Conservation (phyloP, 2,888 invertebrate species). For the Megaustenia siamemsis region DNA sequence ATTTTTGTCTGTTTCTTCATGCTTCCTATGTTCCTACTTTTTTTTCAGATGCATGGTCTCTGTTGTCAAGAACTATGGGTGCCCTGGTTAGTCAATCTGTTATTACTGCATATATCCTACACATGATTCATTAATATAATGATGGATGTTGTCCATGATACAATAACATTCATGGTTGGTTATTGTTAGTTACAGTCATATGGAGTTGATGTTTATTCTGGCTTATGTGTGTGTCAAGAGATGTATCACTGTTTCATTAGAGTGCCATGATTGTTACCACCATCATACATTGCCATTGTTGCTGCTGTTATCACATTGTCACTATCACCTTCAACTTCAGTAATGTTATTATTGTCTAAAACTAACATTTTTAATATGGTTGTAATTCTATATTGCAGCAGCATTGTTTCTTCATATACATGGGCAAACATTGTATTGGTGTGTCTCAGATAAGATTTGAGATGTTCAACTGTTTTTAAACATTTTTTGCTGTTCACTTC, state of each 20-base stretch:
- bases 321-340: too few relatives aligned
- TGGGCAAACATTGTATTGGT: too few relatives aligned
- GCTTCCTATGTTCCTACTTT: background rate
- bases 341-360: too few relatives aligned
- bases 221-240: background rate
- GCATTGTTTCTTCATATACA: too few relatives aligned
- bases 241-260: background rate
- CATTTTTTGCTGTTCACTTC: too few relatives aligned
- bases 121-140: background rate
- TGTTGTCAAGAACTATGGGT: background rate
- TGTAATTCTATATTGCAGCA: too few relatives aligned
- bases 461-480: too few relatives aligned
- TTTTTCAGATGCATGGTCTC: background rate
- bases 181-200: background rate
- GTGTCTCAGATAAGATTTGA: too few relatives aligned
- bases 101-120: too few relatives aligned
- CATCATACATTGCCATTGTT: background rate
- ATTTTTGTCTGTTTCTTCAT: too few relatives aligned
- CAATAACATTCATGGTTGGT: background rate
- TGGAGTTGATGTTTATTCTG: background rate
- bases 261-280: background rate
- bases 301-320: background rate
- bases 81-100: background rate
- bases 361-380: too few relatives aligned
- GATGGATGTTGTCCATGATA: background rate